Evolutionary conservation across 2,113 vertebrate species (phyloP).

Genomic region (Pyxicephalus adspersus): DNA sequence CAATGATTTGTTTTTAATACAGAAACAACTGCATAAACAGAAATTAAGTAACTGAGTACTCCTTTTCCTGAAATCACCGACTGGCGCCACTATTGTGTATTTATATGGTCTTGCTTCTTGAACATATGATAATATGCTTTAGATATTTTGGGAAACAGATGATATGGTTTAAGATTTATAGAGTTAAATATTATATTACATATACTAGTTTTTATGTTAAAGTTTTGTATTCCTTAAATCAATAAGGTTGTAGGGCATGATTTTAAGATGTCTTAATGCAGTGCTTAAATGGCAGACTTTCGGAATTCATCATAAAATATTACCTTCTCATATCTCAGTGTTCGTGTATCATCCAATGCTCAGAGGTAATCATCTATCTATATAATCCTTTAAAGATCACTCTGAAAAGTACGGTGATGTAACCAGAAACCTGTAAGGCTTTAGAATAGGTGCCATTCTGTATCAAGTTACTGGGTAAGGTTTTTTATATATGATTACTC

Average conservation of each 20-base stretch:
- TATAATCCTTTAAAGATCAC: slow-evolving; percentile 34
- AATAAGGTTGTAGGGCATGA: slow-evolving; percentile 40
- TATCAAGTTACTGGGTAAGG: background rate
- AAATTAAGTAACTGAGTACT: background rate
- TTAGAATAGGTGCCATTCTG: slow-evolving; percentile 3
- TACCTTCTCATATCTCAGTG: slow-evolving; percentile 34
- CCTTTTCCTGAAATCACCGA: background rate
- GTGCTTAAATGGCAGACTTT: slow-evolving; percentile 30
- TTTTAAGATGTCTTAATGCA: slow-evolving; percentile 38
- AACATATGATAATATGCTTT: slow-evolving; percentile 9
- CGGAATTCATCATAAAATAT: slow-evolving; percentile 46
- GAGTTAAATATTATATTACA: slow-evolving; percentile 38
- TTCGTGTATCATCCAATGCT: slow-evolving; percentile 29
- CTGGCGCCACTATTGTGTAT: background rate
- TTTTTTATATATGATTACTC: background rate
- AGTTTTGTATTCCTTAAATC: slow-evolving; percentile 41
- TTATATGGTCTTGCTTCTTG: background rate
- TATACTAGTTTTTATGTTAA: slow-evolving; percentile 37
- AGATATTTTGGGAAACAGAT: slow-evolving; percentile 29
- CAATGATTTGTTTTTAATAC: no score
- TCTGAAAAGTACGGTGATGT: slow-evolving; percentile 10
- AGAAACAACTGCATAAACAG: no score
- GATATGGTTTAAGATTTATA: slow-evolving; percentile 12
- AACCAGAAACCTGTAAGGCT: slow-evolving; percentile 18
- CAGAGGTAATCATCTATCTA: slow-evolving; percentile 26